phyloP scores from a whole-genome alignment of 2,888 invertebrate species.

The Halocaridina rubra region DNA sequence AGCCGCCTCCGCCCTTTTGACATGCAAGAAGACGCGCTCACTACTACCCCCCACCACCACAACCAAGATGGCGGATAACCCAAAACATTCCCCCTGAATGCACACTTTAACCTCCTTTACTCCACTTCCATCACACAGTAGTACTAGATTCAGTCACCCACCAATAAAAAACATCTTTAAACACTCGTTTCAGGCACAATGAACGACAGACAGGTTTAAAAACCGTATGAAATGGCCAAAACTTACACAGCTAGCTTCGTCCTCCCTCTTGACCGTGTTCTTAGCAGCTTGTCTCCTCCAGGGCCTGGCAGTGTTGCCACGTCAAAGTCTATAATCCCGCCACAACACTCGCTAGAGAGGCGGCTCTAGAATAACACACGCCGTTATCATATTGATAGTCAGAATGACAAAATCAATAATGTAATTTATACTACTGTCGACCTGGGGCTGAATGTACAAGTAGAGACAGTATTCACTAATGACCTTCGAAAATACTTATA shows the following conservation, averaged over 20 bases:
- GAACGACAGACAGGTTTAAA: neutral
- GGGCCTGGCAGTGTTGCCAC: too few species aligned
- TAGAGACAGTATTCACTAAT: too few species aligned
- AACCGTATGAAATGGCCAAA: neutral
- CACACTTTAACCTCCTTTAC: neutral
- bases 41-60: constrained; percentile 36
- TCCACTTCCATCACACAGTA: constrained; percentile 11
- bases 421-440: too few species aligned
- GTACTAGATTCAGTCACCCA: too few species aligned
- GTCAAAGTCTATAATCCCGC: too few species aligned
- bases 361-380: too few species aligned
- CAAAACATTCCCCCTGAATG: constrained; percentile 30
- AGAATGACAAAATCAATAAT: too few species aligned
- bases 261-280: constrained; percentile 43
- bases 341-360: too few species aligned
- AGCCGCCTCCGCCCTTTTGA: constrained; percentile 44
- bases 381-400: too few species aligned
- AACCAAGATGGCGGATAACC: constrained; percentile 42
- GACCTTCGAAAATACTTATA: too few species aligned
- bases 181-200: neutral
- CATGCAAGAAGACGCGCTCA: constrained; percentile 31
- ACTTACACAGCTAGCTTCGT: constrained; percentile 59
- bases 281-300: constrained; percentile 54
- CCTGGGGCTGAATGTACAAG: too few species aligned
- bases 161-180: too few species aligned